Evolutionary conservation across 1,140 invertebrate genomes (phyloP), one percentile per base, ranked within the genome.

Genomic region (Panagrolaimus sp.): DNA sequence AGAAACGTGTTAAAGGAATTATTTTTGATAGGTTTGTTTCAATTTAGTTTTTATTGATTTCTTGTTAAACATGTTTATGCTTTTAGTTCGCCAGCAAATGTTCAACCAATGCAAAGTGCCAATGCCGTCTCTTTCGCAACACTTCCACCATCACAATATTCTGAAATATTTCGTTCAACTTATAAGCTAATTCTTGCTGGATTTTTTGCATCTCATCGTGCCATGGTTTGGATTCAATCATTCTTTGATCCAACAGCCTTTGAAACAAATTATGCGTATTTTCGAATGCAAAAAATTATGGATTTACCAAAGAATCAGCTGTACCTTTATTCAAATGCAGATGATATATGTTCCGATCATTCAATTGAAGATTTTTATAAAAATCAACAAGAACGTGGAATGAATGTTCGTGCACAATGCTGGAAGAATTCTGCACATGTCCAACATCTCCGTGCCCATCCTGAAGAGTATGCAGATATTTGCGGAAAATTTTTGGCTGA

Each of bases 21-120:
- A 89, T 91, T 64, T 90, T 90, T 77, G 90, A 91, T 78, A 90
- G 89, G 65, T 88, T 45, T 20, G 53, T n/a, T n/a, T n/a, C n/a
- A 65, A 16, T 38, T 72, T n/a, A 25, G 38, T 38, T 13, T 61
- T 2, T 61, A 74, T 89, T 20, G n/a, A 72, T 83, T 5, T 86
- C 86, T 14, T n/a, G 62, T 31, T 66, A 57, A 2, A 20, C 16
- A 14, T n/a, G n/a, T n/a, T n/a, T n/a, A n/a, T n/a, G n/a, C n/a
- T 61, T 74, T 70, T 45, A 78, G 72, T 51, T 68, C 62, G 8
- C 76, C 76, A 16, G 76, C 76, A 13, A 64, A 74, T 46, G 76
- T 77, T 11, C 31, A 46, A 23, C 77, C 76, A 23, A 77, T 69
- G 47, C 76, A 78, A 63, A 64, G 45, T 13, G 76, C 76, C 8